Evolutionary conservation across 2,113 vertebrate genomes (phyloP).

Genomic region (Pseudopodoces humilis): DNA sequence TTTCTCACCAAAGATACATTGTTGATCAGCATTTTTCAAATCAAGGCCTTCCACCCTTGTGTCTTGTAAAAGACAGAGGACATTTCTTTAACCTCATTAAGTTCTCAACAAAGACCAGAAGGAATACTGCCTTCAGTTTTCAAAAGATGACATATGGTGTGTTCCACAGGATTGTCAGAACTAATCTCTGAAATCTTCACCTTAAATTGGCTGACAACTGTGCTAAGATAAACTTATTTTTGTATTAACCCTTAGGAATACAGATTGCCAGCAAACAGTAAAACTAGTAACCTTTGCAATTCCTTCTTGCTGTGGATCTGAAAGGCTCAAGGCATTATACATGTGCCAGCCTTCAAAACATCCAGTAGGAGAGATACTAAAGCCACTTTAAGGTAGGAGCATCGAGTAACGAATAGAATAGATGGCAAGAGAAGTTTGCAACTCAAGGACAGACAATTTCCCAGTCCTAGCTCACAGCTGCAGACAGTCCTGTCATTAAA

Average conservation of each 20-base stretch:
- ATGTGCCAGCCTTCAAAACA: neutral
- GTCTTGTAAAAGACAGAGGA: slow-evolving; percentile 42
- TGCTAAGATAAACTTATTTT: slow-evolving; percentile 51
- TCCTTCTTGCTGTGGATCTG: neutral
- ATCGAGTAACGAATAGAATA: neutral
- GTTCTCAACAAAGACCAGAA: slow-evolving; percentile 65
- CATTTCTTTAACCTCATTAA: slow-evolving; percentile 63
- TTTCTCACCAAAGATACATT: slow-evolving; percentile 7
- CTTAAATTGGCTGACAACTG: slow-evolving; percentile 64
- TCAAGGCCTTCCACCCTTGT: neutral
- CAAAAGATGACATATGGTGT: slow-evolving; percentile 68
- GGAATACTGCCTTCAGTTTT: slow-evolving; percentile 52
- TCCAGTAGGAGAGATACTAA: neutral
- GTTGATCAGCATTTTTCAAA: slow-evolving; percentile 31
- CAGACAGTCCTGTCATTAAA: neutral
- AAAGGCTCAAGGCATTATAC: neutral
- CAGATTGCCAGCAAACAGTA: neutral
- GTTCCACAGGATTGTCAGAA: slow-evolving; percentile 67
- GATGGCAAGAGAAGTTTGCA: neutral
- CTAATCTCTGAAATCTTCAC: slow-evolving; percentile 65
- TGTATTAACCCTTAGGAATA: slow-evolving; percentile 59
- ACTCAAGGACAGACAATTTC: neutral
- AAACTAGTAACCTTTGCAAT: slow-evolving; percentile 13
- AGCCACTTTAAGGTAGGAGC: neutral
- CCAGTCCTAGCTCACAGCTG: neutral